Evolutionary conservation across 1,140 invertebrate species (phyloP), one percentile per base, ranked within the genome.

Genomic region (Leguminivora glycinivorella): DNA sequence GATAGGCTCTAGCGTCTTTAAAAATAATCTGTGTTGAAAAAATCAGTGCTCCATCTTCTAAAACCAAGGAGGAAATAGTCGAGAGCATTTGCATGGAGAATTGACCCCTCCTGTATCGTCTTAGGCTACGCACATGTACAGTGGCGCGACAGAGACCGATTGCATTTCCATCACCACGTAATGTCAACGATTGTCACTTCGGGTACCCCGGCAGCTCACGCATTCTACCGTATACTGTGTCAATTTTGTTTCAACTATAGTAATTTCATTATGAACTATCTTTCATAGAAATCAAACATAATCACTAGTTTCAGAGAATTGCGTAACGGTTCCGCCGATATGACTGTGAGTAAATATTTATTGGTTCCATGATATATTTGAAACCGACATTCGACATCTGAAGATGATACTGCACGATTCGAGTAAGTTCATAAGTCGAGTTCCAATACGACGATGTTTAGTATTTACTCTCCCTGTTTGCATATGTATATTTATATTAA

Each of bases 181-280:
- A n/a, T n/a, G n/a, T n/a, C n/a, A n/a, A n/a, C n/a, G n/a, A n/a
- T n/a, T n/a, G n/a, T n/a, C n/a, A n/a, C n/a, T n/a, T n/a, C n/a
- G n/a, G n/a, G n/a, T n/a, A n/a, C n/a, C n/a, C n/a, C n/a, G n/a
- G n/a, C n/a, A 5, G 19, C 19, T 22, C 47, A 22, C 47, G 19
- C 19, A 22, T 52, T 22, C 47, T 52, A 52, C 47, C 47, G 47
- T 22, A 52, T 52, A 52, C 34, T 12, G 34, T 38, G 10, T 34
- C 6, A 2, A 7, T 34, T 34, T 38, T 52, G 4, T 52, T 19
- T 9, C 40, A 43, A 43, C 47, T 52, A 52, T 12, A 43, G n/a
- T 17, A 4, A 43, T 43, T n/a, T 71, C 69, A 71, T 34, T 68
- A 25, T 73, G 67, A 71, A 71, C 72, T 73, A 43, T 26, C 26